Evolutionary conservation across 2,888 invertebrate species (phyloP), one percentile per base, ranked within the genome.

Genomic region (Bombylius discolor): DNA sequence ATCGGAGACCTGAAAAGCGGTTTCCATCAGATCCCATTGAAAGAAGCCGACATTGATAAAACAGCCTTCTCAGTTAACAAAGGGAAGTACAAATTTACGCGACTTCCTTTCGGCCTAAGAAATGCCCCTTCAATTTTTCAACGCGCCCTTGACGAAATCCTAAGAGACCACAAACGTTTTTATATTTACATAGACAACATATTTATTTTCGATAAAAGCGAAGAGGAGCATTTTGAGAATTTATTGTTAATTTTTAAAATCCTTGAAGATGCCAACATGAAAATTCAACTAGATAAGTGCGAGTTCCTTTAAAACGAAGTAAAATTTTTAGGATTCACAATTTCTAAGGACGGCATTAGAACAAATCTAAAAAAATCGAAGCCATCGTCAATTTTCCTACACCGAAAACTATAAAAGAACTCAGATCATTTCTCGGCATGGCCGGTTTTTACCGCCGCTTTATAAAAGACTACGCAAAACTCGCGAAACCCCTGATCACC

Each of bases 401-500:
- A 23, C 59, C 61, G 12, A 57, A 45, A 55, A 60, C 60, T 3
- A 14, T 62, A 3, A 59, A 57, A 36, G 59, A 60, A 32, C 56
- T 62, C 3, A 34, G 61, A 52, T 57, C 55, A 1, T 59, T 61
- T 42, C 48, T 58, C 9, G 60, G 60, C 5, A 23, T 61, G 31
- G 57, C 60, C 42, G 59, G 58, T n/a, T 58, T 60, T 48, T 61
- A 59, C 52, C 57, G 59, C 11, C 55, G 52, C 8, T 61, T 59
- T 51, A 56, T 61, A 31, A 56, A 53, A 23, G 59, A 49, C 3
- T 56, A 60, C 42, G 58, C 60, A 7, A 49, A 58, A 51, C 47
- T 51, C 13, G 58, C 55, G 12, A 58, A 60, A 53, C 61, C 53
- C 42, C 60, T 61, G 39, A 60, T 59, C 44, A 46, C 56, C 48